Conservation (phyloP, 2,113 vertebrate genomes). For the Edolisoma coerulescens region DNA sequence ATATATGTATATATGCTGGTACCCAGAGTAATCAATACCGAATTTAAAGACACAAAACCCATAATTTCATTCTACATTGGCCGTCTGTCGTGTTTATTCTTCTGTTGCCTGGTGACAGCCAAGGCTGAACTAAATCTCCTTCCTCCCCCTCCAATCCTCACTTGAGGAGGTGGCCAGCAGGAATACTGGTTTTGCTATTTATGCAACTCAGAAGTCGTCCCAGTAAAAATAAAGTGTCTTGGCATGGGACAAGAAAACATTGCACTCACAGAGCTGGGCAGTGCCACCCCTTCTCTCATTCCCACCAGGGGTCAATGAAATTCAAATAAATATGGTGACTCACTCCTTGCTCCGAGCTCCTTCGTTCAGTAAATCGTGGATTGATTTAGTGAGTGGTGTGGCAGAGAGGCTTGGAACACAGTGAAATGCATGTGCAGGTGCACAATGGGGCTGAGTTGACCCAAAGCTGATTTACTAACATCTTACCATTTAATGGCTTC, state of each 20-base stretch:
- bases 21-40: background rate
- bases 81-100: background rate
- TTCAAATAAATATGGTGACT: constrained; percentile 36
- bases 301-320: constrained; percentile 42
- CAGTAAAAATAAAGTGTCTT: constrained; percentile 36
- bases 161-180: background rate
- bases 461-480: constrained; percentile 11
- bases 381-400: constrained; percentile 26
- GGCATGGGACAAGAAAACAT: background rate
- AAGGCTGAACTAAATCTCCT: background rate
- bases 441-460: background rate
- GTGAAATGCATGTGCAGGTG: constrained; percentile 5
- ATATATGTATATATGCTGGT: background rate
- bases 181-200: background rate
- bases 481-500: background rate
- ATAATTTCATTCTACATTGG: background rate
- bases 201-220: background rate
- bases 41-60: background rate
- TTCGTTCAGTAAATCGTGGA: background rate
- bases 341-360: background rate
- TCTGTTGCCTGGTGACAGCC: background rate
- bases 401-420: background rate
- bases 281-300: constrained; percentile 23
- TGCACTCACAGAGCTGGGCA: background rate
- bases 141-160: background rate